Conservation (phyloP, 2,113 vertebrate species). For the Charadrius vociferus region DNA sequence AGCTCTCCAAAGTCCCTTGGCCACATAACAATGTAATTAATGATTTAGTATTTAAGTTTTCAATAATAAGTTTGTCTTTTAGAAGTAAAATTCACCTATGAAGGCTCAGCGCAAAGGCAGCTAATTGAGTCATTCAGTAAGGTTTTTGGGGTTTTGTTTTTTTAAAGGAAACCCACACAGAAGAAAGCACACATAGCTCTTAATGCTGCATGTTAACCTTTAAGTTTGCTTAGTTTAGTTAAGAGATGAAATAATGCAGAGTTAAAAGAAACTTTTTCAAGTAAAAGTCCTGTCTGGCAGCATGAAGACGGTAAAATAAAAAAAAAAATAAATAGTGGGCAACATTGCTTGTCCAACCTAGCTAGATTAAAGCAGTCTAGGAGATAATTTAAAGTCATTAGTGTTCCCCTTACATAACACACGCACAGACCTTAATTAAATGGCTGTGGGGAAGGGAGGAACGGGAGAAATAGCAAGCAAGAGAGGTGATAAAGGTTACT, state of each 20-base stretch:
- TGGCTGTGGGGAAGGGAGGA: neutral
- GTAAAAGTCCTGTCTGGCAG: neutral
- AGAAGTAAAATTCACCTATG: neutral
- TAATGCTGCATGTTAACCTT: neutral
- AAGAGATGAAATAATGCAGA: neutral
- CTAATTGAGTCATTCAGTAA: neutral
- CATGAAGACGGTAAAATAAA: neutral
- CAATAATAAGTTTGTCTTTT: neutral
- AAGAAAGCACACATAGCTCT: neutral
- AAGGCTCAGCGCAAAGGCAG: neutral
- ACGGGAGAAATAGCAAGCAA: neutral
- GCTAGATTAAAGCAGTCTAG: neutral
- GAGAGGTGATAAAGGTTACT: neutral
- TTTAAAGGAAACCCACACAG: neutral
- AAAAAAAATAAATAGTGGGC: neutral
- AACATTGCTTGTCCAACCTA: neutral
- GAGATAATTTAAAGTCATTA: neutral
- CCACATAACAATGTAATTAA: neutral
- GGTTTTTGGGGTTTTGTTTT: neutral
- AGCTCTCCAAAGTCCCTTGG: neutral
- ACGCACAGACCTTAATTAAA: neutral
- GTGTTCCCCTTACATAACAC: neutral
- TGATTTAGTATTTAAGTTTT: neutral
- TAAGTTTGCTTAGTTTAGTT: constrained; percentile 1
- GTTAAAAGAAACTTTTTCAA: neutral